Evolutionary conservation across 2,797 vertebrate species (phyloP).

Genomic region (Dipus sagitta): DNA sequence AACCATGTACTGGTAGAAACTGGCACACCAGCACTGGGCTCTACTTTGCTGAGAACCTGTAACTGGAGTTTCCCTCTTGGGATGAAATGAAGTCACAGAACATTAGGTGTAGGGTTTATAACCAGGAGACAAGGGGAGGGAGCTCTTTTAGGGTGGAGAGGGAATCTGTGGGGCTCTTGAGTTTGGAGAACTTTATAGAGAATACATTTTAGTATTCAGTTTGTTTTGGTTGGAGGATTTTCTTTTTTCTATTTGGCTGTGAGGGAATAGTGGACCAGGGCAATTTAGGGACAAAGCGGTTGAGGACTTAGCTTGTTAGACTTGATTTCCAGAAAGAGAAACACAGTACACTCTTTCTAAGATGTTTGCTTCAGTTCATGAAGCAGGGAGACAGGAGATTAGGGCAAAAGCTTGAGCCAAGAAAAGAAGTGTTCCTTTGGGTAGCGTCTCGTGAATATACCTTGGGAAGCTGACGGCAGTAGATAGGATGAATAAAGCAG

Average conservation of each 20-base stretch:
- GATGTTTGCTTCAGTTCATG: background rate
- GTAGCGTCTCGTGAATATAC: background rate
- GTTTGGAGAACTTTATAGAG: background rate
- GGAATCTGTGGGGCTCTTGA: background rate
- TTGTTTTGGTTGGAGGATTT: background rate
- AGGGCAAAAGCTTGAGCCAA: background rate
- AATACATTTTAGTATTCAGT: background rate
- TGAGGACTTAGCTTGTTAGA: background rate
- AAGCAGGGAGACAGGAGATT: background rate
- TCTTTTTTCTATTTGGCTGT: background rate
- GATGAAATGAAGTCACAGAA: background rate
- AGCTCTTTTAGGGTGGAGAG: background rate
- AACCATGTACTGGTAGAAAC: background rate
- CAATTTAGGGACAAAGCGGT: background rate
- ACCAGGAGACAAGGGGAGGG: background rate
- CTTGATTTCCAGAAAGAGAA: conserved; percentile 13
- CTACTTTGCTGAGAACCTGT: background rate
- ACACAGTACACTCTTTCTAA: background rate
- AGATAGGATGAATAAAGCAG: background rate
- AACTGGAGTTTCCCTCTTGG: background rate
- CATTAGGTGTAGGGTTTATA: background rate
- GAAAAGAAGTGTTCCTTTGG: background rate
- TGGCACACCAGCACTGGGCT: background rate
- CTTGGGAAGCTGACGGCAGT: background rate
- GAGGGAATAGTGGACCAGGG: background rate